Base-by-base conservation (phyloP, 2,888 invertebrate species). In the Eueremaeus valkanovi region DNA sequence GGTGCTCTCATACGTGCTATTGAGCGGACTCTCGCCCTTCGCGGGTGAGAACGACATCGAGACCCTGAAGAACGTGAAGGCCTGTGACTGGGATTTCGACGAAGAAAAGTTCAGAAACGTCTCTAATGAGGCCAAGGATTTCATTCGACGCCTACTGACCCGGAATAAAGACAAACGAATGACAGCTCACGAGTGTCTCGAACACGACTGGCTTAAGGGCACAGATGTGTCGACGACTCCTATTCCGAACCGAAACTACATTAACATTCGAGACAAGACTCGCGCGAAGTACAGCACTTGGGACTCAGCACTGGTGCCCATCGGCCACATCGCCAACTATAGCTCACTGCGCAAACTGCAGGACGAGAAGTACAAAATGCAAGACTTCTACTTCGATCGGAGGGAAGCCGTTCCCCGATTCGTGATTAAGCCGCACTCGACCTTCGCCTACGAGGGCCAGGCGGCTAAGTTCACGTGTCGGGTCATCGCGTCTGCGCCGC, bases 61-160 rank as follows among this genome's bases (percentile, higher is more conserved):
- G 81, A 99, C 99, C 0, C 85, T 99, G 79, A 95, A 95, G 86
- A 98, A 99, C 84, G 98, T 99, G 18, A 95, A 95, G 84, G 92
- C 93, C 13, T 97, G 98, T 84, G 96, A 98, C 85, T 98, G 98
- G 98, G 95, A 95, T 87, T 98, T 99, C 85, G 98, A 99, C 83
- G 91, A 92, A 82, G 95, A 96, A 81, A 61, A 73, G 16, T 76
- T 75, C 33, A 27, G 31, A 40, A 89, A 90, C 82, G 94, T 99
- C 74, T 98, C 98, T 0, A 93, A 93, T 75, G 95, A 97, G 84
- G 99, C 92, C 81, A 97, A 93, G 86, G 99, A 99, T 87, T 99
- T 99, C 85, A 99, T 99, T 84, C 89, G 91, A 80, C 89, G 92
- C 82, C 88, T 99, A 77, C 88, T 99, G 18, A 86, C 95, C 77